Evolutionary conservation across 2,888 invertebrate genomes (phyloP), one percentile per base, ranked within the genome.

Genomic region (Catocala nupta): DNA sequence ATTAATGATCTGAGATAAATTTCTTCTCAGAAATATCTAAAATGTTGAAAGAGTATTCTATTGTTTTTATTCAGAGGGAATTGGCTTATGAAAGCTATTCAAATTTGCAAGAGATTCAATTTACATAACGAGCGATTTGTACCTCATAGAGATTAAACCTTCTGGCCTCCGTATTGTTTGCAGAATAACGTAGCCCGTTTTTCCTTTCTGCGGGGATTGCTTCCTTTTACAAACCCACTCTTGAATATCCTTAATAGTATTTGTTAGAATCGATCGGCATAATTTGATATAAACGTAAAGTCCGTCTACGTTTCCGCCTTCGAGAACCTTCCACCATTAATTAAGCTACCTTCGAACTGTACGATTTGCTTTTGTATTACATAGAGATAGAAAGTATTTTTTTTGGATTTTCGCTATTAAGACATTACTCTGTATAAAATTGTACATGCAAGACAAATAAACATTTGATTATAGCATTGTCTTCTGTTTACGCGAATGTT

Each of bases 111-210:
- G 88, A 90, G 90, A 90, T 92, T 90, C 89, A 90, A 93, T 93
- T 93, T 92, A 88, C 92, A 92, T 93, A 91, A 92, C 91, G 90
- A 90, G 90, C 91, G 89, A 92, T 93, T 91, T 91, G 90, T 92
- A 91, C 89, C 88, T 89, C 84, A 86, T 85, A 84, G 87, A 89
- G 88, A 89, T 89, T 89, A 88, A 88, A 86, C 85, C 87, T 83
- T 85, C 83, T 83, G 81, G 71, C 80, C 78, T 71, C 81, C 81
- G 82, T 83, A 77, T 81, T 88, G 87, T 89, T 89, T 85, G 85
- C 73, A 73, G 80, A 81, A 82, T 80, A 82, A 81, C 74, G 79
- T 70, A 63, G 68, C 72, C 77, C 76, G 81, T 85, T 88, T 84
- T 84, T 80, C 80, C 81, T 68, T 68, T 65, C 65, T 60, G 55